Evolutionary conservation across 2,888 invertebrate genomes (phyloP).

Genomic region (Heliconius aoede): DNA sequence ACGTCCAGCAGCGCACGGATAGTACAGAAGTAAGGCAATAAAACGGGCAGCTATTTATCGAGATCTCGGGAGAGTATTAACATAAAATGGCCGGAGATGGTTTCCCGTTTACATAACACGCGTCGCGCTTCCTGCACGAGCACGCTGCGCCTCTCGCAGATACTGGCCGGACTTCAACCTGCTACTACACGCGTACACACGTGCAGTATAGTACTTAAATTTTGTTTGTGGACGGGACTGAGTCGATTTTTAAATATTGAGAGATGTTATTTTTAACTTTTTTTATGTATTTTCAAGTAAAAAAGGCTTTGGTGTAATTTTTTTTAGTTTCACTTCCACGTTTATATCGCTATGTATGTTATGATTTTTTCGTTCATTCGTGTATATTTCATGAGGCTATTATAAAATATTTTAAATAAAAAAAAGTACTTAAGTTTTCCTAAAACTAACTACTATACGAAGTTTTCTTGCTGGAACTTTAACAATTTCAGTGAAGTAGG

Average conservation of each 20-base stretch:
- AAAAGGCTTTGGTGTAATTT: too few relatives aligned
- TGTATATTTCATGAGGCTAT: too few relatives aligned
- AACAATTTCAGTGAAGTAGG: too few relatives aligned
- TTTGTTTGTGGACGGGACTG: background rate
- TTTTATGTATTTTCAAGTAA: too few relatives aligned
- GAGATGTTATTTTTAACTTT: background rate
- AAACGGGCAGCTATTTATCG: conserved; percentile 33
- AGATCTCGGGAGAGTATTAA: conserved; percentile 30
- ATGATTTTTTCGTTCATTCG: too few relatives aligned
- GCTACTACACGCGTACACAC: background rate
- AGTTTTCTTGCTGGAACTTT: too few relatives aligned
- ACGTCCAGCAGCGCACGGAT: background rate
- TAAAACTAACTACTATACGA: too few relatives aligned
- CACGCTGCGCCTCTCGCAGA: background rate
- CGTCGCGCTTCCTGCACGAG: conserved; percentile 15
- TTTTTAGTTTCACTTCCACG: too few relatives aligned
- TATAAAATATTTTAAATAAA: too few relatives aligned
- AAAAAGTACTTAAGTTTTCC: too few relatives aligned
- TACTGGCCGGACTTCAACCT: conserved; percentile 1
- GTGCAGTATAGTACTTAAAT: too few relatives aligned
- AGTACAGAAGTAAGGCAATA: conserved; percentile 14
- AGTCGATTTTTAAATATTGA: background rate
- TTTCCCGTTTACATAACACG: conserved; percentile 17
- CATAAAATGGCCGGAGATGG: conserved; percentile 31
- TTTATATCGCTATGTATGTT: too few relatives aligned